Percentiles rank a stretch among this genome's conserved stretches.
Evolutionary conservation across 2,888 invertebrate species (phyloP).

Genomic region (Pseudococcus viburni): DNA sequence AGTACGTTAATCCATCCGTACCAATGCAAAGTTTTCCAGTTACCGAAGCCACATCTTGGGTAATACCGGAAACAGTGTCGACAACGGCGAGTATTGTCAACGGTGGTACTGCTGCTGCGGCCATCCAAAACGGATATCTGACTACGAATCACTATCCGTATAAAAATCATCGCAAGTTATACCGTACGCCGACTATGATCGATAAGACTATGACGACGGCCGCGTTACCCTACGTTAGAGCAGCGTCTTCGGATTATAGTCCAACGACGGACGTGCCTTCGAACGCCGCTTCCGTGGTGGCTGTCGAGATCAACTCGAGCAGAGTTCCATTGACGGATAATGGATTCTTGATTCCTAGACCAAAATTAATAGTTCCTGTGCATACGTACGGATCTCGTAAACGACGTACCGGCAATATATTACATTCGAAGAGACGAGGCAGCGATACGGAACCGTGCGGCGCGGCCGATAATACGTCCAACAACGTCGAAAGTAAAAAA

Average conservation of each 20-base stretch:
- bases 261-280: not conserved
- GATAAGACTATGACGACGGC: constrained; percentile 53
- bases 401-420: constrained; percentile 82
- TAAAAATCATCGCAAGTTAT: constrained; percentile 52
- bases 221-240: constrained; percentile 41
- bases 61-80: not conserved
- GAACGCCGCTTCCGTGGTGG: not conserved
- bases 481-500: constrained; percentile 68
- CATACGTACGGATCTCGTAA: constrained; percentile 88
- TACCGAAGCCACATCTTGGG: constrained; percentile 8
- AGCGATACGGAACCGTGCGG: constrained; percentile 68
- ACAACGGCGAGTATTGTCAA: not conserved
- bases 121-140: constrained; percentile 19
- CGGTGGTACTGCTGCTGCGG: not conserved
- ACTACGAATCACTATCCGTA: constrained; percentile 50
- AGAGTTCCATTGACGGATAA: constrained; percentile 61
- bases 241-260: not conserved
- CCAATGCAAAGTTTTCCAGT: constrained; percentile 43
- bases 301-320: constrained; percentile 42
- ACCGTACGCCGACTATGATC: constrained; percentile 63
- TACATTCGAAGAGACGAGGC: constrained; percentile 67
- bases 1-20: constrained; percentile 23
- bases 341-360: constrained; percentile 87
- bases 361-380: constrained; percentile 88
- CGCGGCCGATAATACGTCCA: constrained; percentile 61